phyloP scores from a whole-genome alignment of 1,140 invertebrate species.

The Drosophila willistoni region DNA sequence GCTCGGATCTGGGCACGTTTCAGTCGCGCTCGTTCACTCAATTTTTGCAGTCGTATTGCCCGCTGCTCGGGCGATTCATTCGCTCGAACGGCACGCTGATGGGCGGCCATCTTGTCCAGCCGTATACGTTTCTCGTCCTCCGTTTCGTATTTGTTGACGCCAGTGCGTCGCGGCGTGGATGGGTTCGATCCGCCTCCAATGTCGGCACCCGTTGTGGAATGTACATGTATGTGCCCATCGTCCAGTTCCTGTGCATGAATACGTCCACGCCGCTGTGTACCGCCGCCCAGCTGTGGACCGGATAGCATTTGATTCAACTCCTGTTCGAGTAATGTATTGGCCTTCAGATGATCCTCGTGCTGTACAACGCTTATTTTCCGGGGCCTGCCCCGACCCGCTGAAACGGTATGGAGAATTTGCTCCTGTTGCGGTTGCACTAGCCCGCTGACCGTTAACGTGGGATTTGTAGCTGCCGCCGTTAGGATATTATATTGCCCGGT shows the following conservation, averaged over 20 bases:
- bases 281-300: slow-evolving; percentile 50
- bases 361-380: slow-evolving; percentile 57
- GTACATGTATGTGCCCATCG: slow-evolving; percentile 61
- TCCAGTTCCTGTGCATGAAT: slow-evolving; percentile 49
- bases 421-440: slow-evolving; percentile 38
- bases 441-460: slow-evolving; percentile 51
- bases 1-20: slow-evolving; percentile 77
- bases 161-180: slow-evolving; percentile 57
- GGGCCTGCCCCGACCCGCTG: slow-evolving; percentile 73
- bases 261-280: slow-evolving; percentile 45
- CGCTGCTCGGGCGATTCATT: slow-evolving; percentile 85
- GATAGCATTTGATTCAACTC: slow-evolving; percentile 79
- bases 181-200: slow-evolving; percentile 23
- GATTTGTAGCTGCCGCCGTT: slow-evolving; percentile 48
- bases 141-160: slow-evolving; percentile 73
- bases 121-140: slow-evolving; percentile 78
- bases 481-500: slow-evolving; percentile 69
- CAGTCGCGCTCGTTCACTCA: slow-evolving; percentile 76
- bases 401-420: slow-evolving; percentile 59
- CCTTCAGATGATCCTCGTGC: slow-evolving; percentile 65
- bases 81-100: slow-evolving; percentile 82
- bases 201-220: slow-evolving; percentile 72
- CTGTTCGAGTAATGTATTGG: slow-evolving; percentile 72
- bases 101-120: slow-evolving; percentile 82
- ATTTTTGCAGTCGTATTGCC: slow-evolving; percentile 80